Evolutionary conservation across 2,888 invertebrate species (phyloP).

Genomic region (Idaea dimidiata): DNA sequence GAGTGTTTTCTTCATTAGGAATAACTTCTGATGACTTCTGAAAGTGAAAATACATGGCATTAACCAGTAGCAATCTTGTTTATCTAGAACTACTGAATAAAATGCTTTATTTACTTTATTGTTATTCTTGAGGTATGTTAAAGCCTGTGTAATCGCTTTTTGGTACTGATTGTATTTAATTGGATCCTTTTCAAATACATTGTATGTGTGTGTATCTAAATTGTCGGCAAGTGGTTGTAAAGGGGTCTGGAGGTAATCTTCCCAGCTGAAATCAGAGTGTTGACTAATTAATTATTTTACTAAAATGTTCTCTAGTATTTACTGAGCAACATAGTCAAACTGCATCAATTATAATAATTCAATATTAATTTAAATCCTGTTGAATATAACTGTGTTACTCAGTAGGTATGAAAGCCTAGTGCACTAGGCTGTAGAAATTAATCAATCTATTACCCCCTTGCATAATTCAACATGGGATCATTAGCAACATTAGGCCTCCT

Average conservation of each 20-base stretch:
- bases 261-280: conserved; percentile 83
- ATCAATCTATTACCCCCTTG: conserved; percentile 56
- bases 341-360: not conserved
- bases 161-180: conserved; percentile 96
- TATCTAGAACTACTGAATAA: not conserved
- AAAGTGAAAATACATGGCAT: not conserved
- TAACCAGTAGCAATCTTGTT: not conserved
- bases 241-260: conserved; percentile 94
- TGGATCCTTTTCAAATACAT: conserved; percentile 98
- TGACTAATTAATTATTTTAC: not conserved
- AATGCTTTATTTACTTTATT: conserved; percentile 19
- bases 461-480: conserved; percentile 73
- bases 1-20: not conserved
- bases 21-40: not conserved
- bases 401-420: not conserved
- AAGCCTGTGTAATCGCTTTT: conserved; percentile 87
- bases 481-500: conserved; percentile 58
- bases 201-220: conserved; percentile 97
- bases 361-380: conserved; percentile 9
- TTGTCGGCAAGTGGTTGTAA: conserved; percentile 97
- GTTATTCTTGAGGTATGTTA: conserved; percentile 77
- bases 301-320: not conserved
- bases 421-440: not conserved
- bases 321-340: not conserved
- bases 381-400: not conserved